Evolutionary conservation across 1,140 invertebrate species (phyloP), one percentile per base, ranked within the genome.

Genomic region (Idris sp.): DNA sequence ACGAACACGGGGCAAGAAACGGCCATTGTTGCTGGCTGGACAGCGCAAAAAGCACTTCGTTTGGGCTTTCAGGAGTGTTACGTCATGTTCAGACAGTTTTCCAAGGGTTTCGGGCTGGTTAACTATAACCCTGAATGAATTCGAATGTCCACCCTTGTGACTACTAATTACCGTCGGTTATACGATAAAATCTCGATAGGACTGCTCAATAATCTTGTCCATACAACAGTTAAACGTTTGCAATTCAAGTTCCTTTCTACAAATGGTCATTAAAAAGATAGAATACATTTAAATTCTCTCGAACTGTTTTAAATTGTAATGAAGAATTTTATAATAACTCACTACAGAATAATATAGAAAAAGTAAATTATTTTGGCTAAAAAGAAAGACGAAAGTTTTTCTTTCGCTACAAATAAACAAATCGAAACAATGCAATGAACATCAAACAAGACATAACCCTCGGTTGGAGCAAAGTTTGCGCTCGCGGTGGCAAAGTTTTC

Each of bases 51-150:
- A 85, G 61, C 77, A 76, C 68, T 71, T 75, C 68, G 73, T 44
- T 59, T 64, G 64, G 72, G 77, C 77, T 83, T 83, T 84, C 80
- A 80, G 61, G 83, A 84, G 83, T 83, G 83, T 85, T 85, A 85
- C 81, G 84, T 85, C 83, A 85, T 86, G 83, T 84, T 85, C 83
- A 84, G 84, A 84, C 78, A 84, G 83, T 83, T 86, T 84, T 83
- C 81, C 80, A 76, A 78, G 67, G 71, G 76, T 74, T 69, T 77
- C 54, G 67, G 69, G 67, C 48, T 64, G 71, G 46, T 30, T 51
- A 71, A 71, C 35, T 46, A 68, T 77, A 77, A 76, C 79, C 81
- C 76, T 74, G 75, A 80, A 80, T 84, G 82, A 82, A 84, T 83
- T 79, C 77, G 75, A 82, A 82, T 83, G 83, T 82, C 79, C 81